phyloP scores from a whole-genome alignment of 2,888 invertebrate genomes.

The Drosophila dives region DNA sequence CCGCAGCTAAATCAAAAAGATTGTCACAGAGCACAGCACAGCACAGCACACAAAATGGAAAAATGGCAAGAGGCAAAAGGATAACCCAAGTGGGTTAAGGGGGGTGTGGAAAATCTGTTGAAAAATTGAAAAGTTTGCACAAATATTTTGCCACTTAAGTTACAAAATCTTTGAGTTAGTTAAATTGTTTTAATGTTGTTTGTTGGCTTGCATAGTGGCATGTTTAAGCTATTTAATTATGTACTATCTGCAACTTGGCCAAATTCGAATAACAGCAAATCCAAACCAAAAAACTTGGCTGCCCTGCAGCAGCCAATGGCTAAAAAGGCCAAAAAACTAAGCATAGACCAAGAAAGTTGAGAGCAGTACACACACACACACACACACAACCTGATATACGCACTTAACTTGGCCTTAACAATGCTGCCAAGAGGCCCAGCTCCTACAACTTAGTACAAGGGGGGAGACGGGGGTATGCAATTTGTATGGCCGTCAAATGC shows the following conservation, averaged over 20 bases:
- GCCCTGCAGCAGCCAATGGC: slow-evolving; percentile 37
- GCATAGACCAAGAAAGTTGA: slow-evolving; percentile 43
- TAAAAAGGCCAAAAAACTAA: slow-evolving; percentile 29
- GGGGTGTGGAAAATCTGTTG: slow-evolving; percentile 17
- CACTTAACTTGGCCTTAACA: slow-evolving; percentile 45
- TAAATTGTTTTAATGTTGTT: slow-evolving; percentile 53
- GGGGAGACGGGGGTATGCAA: slow-evolving; percentile 49
- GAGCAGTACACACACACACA: slow-evolving; percentile 23
- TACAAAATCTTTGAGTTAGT: slow-evolving; percentile 56
- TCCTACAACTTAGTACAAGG: background rate
- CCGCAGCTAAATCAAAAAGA: slow-evolving; percentile 73
- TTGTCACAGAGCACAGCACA: slow-evolving; percentile 47
- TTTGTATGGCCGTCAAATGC: slow-evolving; percentile 80
- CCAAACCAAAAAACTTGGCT: slow-evolving; percentile 47
- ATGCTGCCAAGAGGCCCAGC: slow-evolving; percentile 33
- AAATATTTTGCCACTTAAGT: slow-evolving; percentile 73
- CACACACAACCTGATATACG: slow-evolving; percentile 12
- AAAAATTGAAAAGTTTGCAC: slow-evolving; percentile 62
- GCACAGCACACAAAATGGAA: background rate
- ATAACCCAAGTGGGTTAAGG: too few species aligned
- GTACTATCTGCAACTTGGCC: slow-evolving; percentile 58
- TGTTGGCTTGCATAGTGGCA: slow-evolving; percentile 37
- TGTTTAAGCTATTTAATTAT: slow-evolving; percentile 73
- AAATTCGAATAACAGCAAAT: slow-evolving; percentile 43
- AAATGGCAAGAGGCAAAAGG: background rate